A percentile compares a stretch with the other conserved stretches of the same genome.
Conservation (phyloP, 1,140 invertebrate genomes). For the Euura lappo region DNA sequence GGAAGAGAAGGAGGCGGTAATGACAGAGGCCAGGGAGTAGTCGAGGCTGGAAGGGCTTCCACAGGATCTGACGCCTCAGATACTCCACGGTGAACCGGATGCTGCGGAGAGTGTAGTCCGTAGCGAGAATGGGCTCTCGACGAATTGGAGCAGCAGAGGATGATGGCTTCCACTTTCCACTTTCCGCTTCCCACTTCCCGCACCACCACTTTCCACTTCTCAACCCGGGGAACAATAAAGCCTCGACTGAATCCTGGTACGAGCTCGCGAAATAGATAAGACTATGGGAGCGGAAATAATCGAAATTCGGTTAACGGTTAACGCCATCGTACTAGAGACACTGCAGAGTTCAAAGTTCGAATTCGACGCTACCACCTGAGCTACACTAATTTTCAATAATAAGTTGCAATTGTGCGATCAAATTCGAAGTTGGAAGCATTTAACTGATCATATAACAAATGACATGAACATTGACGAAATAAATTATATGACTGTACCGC, state of each 20-base stretch:
- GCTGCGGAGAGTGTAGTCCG: not conserved
- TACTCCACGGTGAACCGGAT: not conserved
- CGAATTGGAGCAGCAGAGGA: not conserved
- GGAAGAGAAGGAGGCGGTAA: not conserved
- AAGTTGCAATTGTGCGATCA: too few species aligned
- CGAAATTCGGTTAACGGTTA: slow-evolving; percentile 4
- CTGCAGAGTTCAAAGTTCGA: too few species aligned
- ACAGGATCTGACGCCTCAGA: not conserved
- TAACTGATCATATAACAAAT: too few species aligned
- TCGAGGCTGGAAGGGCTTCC: too few species aligned
- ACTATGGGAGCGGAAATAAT: not conserved
- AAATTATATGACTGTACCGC: too few species aligned
- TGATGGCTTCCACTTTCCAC: slow-evolving; percentile 6
- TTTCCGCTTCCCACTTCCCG: not conserved
- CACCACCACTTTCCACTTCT: not conserved
- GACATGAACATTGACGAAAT: too few species aligned
- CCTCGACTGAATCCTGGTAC: not conserved
- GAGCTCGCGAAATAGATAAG: slow-evolving; percentile 4
- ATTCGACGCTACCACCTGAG: too few species aligned
- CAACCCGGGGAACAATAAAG: not conserved
- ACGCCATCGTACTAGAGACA: not conserved
- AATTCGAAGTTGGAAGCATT: too few species aligned
- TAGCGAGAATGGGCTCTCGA: not conserved
- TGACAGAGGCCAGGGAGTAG: too few species aligned
- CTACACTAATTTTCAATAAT: too few species aligned